Conservation (phyloP, 37 sponge, comb jelly and placozoan genomes). For the Theonella swinhoei region DNA sequence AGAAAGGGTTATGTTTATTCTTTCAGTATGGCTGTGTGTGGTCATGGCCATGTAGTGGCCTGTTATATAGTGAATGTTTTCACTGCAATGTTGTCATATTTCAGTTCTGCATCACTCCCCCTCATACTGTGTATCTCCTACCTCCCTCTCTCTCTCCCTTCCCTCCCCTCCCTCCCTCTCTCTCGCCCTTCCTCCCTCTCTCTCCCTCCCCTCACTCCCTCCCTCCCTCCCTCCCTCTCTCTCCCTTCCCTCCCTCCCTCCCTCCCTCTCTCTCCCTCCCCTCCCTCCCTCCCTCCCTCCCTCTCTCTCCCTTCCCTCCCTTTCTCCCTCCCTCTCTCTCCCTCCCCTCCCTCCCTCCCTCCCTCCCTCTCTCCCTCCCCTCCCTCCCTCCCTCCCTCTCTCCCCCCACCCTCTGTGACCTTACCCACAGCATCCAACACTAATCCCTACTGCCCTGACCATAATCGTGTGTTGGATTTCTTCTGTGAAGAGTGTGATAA, state of each 20-base stretch:
- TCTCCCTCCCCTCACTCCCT: too few relatives aligned
- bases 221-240: slow-evolving; percentile 3
- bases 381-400: background rate
- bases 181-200: too few relatives aligned
- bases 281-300: slow-evolving; percentile 7
- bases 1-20: too few relatives aligned
- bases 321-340: slow-evolving; percentile 6
- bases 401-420: background rate
- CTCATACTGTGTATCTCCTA: too few relatives aligned
- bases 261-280: background rate
- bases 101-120: too few relatives aligned
- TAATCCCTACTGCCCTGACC: slow-evolving; percentile 4
- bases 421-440: background rate
- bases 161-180: background rate
- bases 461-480: slow-evolving; percentile 9
- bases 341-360: slow-evolving; percentile 10
- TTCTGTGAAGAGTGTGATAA: slow-evolving; percentile 26
- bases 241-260: slow-evolving; percentile 4
- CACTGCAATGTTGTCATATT: too few relatives aligned
- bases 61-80: too few relatives aligned
- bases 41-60: too few relatives aligned
- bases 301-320: slow-evolving; percentile 14
- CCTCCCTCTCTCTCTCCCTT: too few relatives aligned
- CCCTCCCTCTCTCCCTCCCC: slow-evolving; percentile 11
- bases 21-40: too few relatives aligned